phyloP scores from a whole-genome alignment of 2,888 invertebrate species.

The Cremastinae sp. region DNA sequence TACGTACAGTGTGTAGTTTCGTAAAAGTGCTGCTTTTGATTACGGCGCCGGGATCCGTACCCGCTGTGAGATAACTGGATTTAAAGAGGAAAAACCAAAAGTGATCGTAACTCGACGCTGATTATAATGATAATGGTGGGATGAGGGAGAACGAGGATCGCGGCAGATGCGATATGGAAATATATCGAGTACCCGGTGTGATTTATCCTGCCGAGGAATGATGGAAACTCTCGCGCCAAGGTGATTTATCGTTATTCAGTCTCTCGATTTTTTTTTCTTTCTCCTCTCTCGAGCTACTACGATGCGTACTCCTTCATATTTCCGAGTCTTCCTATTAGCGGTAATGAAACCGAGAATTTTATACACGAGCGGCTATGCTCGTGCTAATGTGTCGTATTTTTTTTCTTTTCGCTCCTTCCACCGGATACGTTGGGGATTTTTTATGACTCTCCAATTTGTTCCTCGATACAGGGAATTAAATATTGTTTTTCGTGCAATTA shows the following conservation, averaged over 20 bases:
- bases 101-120: too few relatives aligned
- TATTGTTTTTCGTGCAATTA: too few relatives aligned
- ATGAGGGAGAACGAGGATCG: not conserved
- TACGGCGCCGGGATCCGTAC: slow-evolving; percentile 13
- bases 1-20: slow-evolving; percentile 19
- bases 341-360: too few relatives aligned
- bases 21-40: slow-evolving; percentile 30
- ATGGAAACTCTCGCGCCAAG: slow-evolving; percentile 37
- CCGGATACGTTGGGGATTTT: too few relatives aligned
- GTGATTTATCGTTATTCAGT: slow-evolving; percentile 39
- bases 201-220: slow-evolving; percentile 38
- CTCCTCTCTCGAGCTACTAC: too few relatives aligned
- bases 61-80: slow-evolving; percentile 38
- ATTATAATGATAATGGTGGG: slow-evolving; percentile 4
- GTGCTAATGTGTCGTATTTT: not conserved
- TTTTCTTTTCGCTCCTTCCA: too few relatives aligned
- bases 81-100: slow-evolving; percentile 16
- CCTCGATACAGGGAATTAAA: too few relatives aligned
- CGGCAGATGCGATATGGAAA: slow-evolving; percentile 10
- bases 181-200: slow-evolving; percentile 19
- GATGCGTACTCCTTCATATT: too few relatives aligned
- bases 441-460: too few relatives aligned
- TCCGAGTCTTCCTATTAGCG: not conserved
- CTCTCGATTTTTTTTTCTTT: not conserved
- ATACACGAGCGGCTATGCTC: not conserved